Percentiles rank a stretch among this genome's conserved stretches.
Evolutionary conservation across 2,888 invertebrate genomes (phyloP).

Genomic region (Timema podura): DNA sequence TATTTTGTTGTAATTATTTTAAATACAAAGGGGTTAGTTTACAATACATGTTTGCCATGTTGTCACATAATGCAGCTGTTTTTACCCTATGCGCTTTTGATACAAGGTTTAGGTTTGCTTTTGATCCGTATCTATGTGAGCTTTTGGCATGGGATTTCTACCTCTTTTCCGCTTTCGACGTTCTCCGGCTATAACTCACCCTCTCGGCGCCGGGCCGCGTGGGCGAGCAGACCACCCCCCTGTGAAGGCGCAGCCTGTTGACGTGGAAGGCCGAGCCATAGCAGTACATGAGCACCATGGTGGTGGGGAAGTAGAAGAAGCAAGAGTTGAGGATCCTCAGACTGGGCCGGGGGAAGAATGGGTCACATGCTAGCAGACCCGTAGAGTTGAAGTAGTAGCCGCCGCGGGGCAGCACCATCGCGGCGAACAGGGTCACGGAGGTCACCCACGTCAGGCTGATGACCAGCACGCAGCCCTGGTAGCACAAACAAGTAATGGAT

Average conservation of each 20-base stretch:
- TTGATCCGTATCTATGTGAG: too few species aligned
- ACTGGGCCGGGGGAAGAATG: constrained; percentile 73
- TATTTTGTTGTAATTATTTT: too few species aligned
- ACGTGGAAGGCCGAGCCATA: constrained; percentile 87
- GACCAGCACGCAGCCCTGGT: constrained; percentile 77
- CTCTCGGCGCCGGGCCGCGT: constrained; percentile 5
- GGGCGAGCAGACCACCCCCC: constrained; percentile 45
- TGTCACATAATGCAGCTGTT: too few species aligned
- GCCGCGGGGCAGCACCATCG: constrained; percentile 76
- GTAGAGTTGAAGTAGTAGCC: constrained; percentile 86
- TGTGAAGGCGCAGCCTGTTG: constrained; percentile 70
- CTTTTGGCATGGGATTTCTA: too few species aligned
- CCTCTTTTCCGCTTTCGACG: too few species aligned
- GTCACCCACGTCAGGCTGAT: constrained; percentile 83
- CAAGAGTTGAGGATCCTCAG: constrained; percentile 78
- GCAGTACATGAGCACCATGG: constrained; percentile 89
- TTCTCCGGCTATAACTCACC: constrained; percentile 5
- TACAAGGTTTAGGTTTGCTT: too few species aligned
- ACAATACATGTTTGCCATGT: too few species aligned
- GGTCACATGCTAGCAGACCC: constrained; percentile 82
- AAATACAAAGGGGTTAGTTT: too few species aligned
- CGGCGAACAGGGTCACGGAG: constrained; percentile 76
- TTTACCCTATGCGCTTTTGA: too few species aligned
- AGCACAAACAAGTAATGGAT: too few species aligned
- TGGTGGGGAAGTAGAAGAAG: constrained; percentile 85